phyloP scores from a whole-genome alignment of 2,113 vertebrate genomes.

The Paradoxurus hermaphroditus region DNA sequence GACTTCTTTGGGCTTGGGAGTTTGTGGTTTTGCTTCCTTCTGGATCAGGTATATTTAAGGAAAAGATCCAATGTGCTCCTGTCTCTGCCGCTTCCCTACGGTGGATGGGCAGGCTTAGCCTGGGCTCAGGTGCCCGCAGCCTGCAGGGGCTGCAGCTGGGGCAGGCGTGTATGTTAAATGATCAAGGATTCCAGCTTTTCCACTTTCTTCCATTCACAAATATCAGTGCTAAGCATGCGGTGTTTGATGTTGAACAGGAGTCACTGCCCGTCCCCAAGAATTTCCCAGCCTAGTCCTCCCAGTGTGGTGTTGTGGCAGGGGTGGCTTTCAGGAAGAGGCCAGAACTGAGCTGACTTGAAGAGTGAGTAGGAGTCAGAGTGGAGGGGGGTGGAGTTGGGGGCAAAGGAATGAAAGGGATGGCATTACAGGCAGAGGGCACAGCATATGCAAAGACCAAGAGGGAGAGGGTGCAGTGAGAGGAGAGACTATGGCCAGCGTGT shows the following conservation, averaged over 20 bases:
- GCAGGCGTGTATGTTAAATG: not conserved
- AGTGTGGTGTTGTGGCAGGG: not conserved
- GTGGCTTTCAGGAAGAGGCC: not conserved
- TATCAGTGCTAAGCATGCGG: not conserved
- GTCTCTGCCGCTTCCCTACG: not conserved
- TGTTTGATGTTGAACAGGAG: not conserved
- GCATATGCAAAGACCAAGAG: not conserved
- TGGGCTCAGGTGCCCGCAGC: not conserved
- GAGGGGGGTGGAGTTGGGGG: not conserved
- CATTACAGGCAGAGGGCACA: not conserved
- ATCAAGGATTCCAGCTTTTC: not conserved
- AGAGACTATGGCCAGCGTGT: fast-evolving
- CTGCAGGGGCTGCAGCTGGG: not conserved
- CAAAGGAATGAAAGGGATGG: not conserved
- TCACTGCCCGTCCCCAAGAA: not conserved
- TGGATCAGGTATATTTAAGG: not conserved
- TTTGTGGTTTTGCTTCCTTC: not conserved
- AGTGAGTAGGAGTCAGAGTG: not conserved
- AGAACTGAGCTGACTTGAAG: not conserved
- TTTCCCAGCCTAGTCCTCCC: not conserved
- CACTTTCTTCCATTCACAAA: not conserved
- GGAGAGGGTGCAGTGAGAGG: not conserved
- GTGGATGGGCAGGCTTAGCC: not conserved
- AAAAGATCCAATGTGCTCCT: fast-evolving
- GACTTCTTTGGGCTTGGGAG: not conserved